phyloP scores from a whole-genome alignment of 1,140 invertebrate genomes.

The Chironomus tepperi region DNA sequence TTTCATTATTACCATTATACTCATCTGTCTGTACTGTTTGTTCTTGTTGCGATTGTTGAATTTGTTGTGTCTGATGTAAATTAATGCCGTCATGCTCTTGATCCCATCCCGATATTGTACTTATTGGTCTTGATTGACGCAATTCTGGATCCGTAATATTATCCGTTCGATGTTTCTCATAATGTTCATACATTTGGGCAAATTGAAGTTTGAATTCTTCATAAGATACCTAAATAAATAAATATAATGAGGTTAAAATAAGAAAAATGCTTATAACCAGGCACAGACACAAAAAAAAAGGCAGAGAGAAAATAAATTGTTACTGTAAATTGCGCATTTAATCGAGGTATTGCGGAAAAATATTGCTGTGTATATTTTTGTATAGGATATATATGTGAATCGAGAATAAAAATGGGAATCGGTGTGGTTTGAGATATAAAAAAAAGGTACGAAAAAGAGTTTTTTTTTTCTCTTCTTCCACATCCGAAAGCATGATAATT shows the following conservation, averaged over 20 bases:
- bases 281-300: neutral
- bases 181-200: conserved; percentile 95
- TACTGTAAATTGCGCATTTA: neutral
- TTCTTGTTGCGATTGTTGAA: conserved; percentile 25
- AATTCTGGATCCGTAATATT: conserved; percentile 91
- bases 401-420: too few relatives aligned
- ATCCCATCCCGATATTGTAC: conserved; percentile 92
- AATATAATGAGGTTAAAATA: conserved; percentile 26
- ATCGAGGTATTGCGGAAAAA: neutral
- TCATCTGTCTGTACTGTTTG: conserved; percentile 25
- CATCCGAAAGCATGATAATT: neutral
- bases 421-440: too few relatives aligned
- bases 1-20: neutral
- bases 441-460: neutral
- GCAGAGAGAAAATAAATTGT: neutral
- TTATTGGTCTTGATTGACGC: conserved; percentile 83
- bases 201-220: conserved; percentile 95
- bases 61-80: conserved; percentile 31
- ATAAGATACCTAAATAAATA: conserved; percentile 66
- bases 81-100: conserved; percentile 45
- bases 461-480: neutral
- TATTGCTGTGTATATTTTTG: neutral
- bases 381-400: too few relatives aligned
- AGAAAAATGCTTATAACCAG: neutral
- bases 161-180: conserved; percentile 84